Base-by-base conservation (phyloP, 2,797 vertebrate genomes). In the Adrianichthys oophorus region DNA sequence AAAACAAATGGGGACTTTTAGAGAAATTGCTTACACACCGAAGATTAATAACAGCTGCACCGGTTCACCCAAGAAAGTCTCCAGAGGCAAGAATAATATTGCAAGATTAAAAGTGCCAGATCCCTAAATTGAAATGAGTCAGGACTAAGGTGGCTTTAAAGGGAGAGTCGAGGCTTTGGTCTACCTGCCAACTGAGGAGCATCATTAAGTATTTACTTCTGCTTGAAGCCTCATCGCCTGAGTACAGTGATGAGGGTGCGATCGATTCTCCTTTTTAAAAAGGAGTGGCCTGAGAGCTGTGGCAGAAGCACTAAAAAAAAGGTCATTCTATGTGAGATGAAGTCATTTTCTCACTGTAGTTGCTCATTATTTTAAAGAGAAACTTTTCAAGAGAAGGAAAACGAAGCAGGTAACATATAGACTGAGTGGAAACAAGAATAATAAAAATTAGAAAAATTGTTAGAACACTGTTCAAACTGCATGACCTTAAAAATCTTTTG, bases 1-100 rank as follows among this genome's bases (percentile, higher is more conserved):
- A 91, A 91, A 90, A 87, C 90, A 93, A 92, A 92, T 89, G 86
- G 84, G 84, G 83, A 86, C 90, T 92, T 91, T 92, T 91, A 91
- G 87, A 92, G 88, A 91, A 91, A 93, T 91, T 92, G 91, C 89
- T 88, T 88, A 82, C 75, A 85, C 87, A 73, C 82, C 71, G 78
- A 90, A 90, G 92, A 93, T 93, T 91, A 92, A 93, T 92, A 92
- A 92, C 90, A 85, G 85, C 86, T 85, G 81, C 80, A 73, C 76
- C 76, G 74, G 80, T 83, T 82, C 71, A 68, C 82, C 70, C 71
- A 74, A 83, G 78, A 87, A 84, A 86, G 80, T 85, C 85, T 87
- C 82, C 62, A 68, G 85, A 86, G 88, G 83, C 81, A 85, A 86
- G 75, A 82, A 75, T 65, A 80, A 89, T 86, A 85, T 87, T 78